A percentile compares a stretch with the other conserved stretches of the same genome.
phyloP scores from a whole-genome alignment of 2,113 vertebrate genomes.

The Zosterops lateralis region DNA sequence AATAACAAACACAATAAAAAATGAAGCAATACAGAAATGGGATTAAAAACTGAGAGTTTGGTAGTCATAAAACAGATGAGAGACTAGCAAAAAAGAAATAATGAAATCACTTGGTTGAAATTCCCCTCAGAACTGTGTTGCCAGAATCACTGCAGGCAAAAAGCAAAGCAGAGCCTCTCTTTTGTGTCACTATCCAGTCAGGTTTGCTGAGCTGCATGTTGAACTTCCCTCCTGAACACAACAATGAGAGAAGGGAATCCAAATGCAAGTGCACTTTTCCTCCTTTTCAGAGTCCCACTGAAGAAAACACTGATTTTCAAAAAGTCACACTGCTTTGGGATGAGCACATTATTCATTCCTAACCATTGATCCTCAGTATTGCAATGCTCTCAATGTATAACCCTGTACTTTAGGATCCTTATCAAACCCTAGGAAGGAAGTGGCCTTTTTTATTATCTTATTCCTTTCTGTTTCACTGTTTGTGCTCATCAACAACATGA shows the following conservation, averaged over 20 bases:
- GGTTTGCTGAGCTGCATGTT: not conserved
- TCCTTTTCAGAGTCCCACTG: not conserved
- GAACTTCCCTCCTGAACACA: not conserved
- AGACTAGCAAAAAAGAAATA: not conserved
- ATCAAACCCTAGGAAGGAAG: not conserved
- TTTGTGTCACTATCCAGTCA: not conserved
- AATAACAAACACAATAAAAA: not conserved
- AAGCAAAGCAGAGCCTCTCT: not conserved
- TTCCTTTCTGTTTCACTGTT: not conserved
- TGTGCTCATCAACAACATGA: not conserved
- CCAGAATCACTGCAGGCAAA: not conserved
- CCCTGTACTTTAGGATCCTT: not conserved
- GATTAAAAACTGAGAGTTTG: not conserved
- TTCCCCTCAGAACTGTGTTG: not conserved
- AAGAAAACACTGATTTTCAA: not conserved
- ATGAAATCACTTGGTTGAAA: not conserved
- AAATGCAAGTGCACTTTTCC: not conserved
- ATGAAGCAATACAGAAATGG: not conserved
- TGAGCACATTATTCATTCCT: rapidly evolving
- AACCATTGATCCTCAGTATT: not conserved
- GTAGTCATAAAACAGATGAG: not conserved
- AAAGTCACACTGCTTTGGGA: not conserved
- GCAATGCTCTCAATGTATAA: not conserved
- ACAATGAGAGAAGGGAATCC: not conserved
- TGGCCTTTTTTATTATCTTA: not conserved